Evolutionary conservation across 2,797 vertebrate genomes (phyloP), one percentile per base, ranked within the genome.

Genomic region (Podargus strigoides): DNA sequence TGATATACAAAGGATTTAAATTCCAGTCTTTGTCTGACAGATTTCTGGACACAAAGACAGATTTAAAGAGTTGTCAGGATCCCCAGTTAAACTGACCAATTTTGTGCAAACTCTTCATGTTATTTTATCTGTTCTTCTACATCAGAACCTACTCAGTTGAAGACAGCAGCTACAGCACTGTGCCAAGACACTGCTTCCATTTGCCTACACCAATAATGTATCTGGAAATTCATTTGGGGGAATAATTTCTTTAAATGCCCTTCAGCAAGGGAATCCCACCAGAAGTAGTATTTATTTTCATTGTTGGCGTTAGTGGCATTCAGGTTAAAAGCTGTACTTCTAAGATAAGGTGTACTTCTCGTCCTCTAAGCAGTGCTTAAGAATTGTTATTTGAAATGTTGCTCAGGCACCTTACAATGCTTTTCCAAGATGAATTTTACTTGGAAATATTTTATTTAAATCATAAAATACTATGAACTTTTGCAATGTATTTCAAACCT

Each of bases 291-390:
- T 81, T 89, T 89, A 41, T 69, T 86, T 86, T 84, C 23, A 56
- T 34, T 59, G 68, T 49, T 64, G 42, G 19, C 63, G 27, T 67
- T 73, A 52, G 46, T 26, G 47, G 59, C 7, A 1, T 21, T 52
- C 58, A 91, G 55, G 69, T 75, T 85, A 84, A 91, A 95, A 92
- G 44, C 77, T 94, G 67, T 59, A 46, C 32, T 78, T 87, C 26
- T 64, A 64, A 70, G 86, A 93, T 85, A 93, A 92, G 58, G 53
- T 47, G 37, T 32, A 49, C 13, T 63, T 82, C 68, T 81, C 8
- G 1, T 52, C 39, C 32, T 8, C 30, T 75, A 78, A 81, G 30
- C 53, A 81, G 18, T 44, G 28, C 41, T 85, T 44, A 73, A 66
- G 50, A 87, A 66, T 37, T 83, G 34, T 37, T 80, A 80, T 58